phyloP scores from a whole-genome alignment of 2,888 invertebrate species.

The Ferrisia virgata region DNA sequence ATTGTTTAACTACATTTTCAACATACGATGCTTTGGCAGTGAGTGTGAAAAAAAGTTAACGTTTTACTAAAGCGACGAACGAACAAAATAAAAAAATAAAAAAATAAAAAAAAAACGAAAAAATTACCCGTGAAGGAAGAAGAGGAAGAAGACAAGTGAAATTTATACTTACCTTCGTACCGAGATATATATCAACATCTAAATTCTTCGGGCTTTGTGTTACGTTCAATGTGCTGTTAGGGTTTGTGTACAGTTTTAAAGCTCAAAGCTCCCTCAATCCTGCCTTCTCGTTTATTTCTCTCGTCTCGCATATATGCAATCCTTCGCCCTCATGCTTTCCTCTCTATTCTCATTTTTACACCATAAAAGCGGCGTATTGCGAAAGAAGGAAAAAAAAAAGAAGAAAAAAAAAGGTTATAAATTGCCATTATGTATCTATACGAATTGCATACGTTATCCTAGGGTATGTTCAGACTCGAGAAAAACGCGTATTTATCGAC shows the following conservation, averaged over 20 bases:
- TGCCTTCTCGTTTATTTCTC: not conserved
- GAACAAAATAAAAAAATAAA: not conserved
- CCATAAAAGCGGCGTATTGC: not conserved
- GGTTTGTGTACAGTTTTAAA: not conserved
- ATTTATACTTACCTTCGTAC: slow-evolving; percentile 30
- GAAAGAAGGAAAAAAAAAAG: not conserved
- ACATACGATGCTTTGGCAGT: slow-evolving; percentile 17
- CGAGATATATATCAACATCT: slow-evolving; percentile 30
- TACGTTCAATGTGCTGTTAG: not conserved
- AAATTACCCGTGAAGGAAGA: not conserved
- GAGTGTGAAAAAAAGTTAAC: slow-evolving; percentile 19
- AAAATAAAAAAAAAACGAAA: not conserved
- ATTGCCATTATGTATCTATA: slow-evolving; percentile 1
- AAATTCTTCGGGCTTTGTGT: slow-evolving; percentile 24
- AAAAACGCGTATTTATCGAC: not conserved
- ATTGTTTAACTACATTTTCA: slow-evolving; percentile 28
- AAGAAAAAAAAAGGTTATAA: slow-evolving; percentile 8
- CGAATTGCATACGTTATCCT: not conserved
- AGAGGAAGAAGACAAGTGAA: not conserved
- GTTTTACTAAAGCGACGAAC: not conserved
- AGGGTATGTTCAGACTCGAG: not conserved
- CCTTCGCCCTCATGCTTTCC: no score
- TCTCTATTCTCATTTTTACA: no score
- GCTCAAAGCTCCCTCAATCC: not conserved
- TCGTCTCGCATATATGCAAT: not conserved